These are phyloP conservation scores for Spodoptera frugiperda DNA, from an alignment of 1,140 invertebrate species.

Conservation along the genomic window DNA sequence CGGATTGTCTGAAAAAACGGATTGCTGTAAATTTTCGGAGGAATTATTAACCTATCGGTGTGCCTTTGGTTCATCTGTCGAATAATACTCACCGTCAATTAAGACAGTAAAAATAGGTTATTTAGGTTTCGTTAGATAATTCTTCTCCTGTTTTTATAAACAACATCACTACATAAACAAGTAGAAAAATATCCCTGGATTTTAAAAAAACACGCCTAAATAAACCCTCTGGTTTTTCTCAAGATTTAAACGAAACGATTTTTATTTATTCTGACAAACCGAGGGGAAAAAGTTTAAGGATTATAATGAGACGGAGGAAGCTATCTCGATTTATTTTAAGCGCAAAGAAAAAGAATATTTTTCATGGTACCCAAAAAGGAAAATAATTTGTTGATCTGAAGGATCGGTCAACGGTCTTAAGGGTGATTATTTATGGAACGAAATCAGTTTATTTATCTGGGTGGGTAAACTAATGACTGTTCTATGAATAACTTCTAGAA, in stretches of 20 bases:
- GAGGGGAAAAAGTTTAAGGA: slow-evolving; percentile 43
- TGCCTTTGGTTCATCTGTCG: not conserved
- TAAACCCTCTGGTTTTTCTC: slow-evolving; percentile 14
- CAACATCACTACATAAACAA: not conserved
- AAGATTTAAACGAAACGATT: slow-evolving; percentile 28
- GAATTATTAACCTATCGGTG: not conserved
- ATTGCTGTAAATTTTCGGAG: not conserved
- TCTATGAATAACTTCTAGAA: not conserved
- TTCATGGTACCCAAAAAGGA: slow-evolving; percentile 25
- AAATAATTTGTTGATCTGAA: slow-evolving; percentile 35
- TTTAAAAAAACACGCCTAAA: slow-evolving; percentile 18
- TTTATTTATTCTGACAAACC: slow-evolving; percentile 37
- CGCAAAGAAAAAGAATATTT: slow-evolving; percentile 37
- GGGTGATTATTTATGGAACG: slow-evolving; percentile 6
- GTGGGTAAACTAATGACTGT: not conserved
- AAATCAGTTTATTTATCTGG: slow-evolving; percentile 21
- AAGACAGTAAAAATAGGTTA: too few species aligned
- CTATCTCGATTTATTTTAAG: slow-evolving; percentile 43
- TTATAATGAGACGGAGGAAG: slow-evolving; percentile 43
- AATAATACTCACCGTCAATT: too few species aligned
- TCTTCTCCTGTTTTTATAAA: too few species aligned
- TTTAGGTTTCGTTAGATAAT: not conserved
- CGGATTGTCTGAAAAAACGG: not conserved
- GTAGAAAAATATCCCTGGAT: not conserved
- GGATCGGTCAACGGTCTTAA: slow-evolving; percentile 5